Conservation (phyloP, 2,113 vertebrate species). For the Hypanus sabinus region DNA sequence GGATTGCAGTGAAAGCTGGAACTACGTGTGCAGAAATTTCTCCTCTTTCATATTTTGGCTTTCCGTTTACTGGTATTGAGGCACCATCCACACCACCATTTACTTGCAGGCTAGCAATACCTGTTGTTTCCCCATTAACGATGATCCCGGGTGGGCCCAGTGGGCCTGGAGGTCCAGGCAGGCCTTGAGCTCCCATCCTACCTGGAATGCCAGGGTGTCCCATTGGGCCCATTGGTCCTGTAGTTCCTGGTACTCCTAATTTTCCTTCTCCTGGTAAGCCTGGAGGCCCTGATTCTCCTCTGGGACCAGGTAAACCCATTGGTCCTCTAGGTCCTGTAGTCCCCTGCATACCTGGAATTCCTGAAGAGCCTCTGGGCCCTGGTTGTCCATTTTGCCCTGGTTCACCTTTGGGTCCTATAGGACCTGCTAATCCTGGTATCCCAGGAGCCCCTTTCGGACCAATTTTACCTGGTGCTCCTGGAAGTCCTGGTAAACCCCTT, state of each 20-base stretch:
- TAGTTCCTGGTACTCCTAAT: slow-evolving; percentile 66
- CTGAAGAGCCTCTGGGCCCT: slow-evolving; percentile 78
- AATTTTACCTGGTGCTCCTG: slow-evolving; percentile 71
- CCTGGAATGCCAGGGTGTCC: slow-evolving; percentile 76
- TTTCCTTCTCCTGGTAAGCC: slow-evolving; percentile 75
- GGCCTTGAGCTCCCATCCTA: slow-evolving; percentile 69
- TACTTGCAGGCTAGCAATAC: slow-evolving; percentile 69
- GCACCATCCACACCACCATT: slow-evolving; percentile 73
- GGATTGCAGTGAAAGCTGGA: slow-evolving; percentile 89
- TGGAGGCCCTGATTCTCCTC: slow-evolving; percentile 76
- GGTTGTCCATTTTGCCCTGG: slow-evolving; percentile 74
- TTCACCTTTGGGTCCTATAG: slow-evolving; percentile 74
- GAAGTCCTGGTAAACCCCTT: slow-evolving; percentile 73
- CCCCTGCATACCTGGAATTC: slow-evolving; percentile 87
- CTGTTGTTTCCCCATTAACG: slow-evolving; percentile 65
- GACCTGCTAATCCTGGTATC: slow-evolving; percentile 69
- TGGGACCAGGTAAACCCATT: slow-evolving; percentile 78
- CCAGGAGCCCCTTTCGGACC: slow-evolving; percentile 88
- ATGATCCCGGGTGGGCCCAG: slow-evolving; percentile 66
- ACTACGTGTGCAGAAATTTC: slow-evolving; percentile 72
- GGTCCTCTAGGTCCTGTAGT: slow-evolving; percentile 88
- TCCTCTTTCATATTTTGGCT: slow-evolving; percentile 69
- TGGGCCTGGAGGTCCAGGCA: slow-evolving; percentile 55
- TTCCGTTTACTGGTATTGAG: slow-evolving; percentile 67
- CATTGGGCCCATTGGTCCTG: slow-evolving; percentile 78